Evolutionary conservation across 2,113 vertebrate genomes (phyloP).

Genomic region (Apus apus): DNA sequence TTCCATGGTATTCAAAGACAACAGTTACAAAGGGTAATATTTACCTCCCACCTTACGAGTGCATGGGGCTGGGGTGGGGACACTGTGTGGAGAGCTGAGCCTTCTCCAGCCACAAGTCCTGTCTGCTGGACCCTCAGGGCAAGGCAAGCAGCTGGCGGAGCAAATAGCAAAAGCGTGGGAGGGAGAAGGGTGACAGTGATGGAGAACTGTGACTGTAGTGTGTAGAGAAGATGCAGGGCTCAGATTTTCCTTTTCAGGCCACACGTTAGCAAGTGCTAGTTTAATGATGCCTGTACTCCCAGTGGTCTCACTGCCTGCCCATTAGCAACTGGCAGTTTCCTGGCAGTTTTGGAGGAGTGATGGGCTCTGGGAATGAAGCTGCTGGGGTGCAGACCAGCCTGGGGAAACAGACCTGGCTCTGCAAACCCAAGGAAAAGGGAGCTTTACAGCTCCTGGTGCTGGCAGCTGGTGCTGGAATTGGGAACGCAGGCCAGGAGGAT

Average conservation of each 20-base stretch:
- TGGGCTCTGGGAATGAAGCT: not conserved
- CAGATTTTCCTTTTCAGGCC: not conserved
- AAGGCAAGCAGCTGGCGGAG: not conserved
- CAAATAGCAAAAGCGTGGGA: fast-evolving
- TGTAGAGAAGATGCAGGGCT: not conserved
- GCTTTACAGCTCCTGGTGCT: not conserved
- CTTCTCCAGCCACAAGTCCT: not conserved
- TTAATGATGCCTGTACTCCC: not conserved
- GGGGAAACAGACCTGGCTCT: not conserved
- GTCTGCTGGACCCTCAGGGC: not conserved
- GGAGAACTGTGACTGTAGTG: not conserved
- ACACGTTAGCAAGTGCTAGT: not conserved
- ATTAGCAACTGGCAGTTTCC: not conserved
- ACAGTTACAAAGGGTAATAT: not conserved
- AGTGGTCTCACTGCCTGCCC: fast-evolving
- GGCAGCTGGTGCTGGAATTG: fast-evolving
- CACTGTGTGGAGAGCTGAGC: fast-evolving
- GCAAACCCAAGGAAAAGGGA: not conserved
- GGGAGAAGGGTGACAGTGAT: not conserved
- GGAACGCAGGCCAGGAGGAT: not conserved
- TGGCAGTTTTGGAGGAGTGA: not conserved
- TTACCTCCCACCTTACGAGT: not conserved
- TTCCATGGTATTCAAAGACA: not conserved
- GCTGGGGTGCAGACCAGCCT: not conserved
- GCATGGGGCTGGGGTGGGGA: not conserved